These are phyloP conservation scores for fruit fly (Drosophila melanogaster) DNA, from an alignment of 1,140 invertebrate species.

Conservation along the genomic window DNA sequence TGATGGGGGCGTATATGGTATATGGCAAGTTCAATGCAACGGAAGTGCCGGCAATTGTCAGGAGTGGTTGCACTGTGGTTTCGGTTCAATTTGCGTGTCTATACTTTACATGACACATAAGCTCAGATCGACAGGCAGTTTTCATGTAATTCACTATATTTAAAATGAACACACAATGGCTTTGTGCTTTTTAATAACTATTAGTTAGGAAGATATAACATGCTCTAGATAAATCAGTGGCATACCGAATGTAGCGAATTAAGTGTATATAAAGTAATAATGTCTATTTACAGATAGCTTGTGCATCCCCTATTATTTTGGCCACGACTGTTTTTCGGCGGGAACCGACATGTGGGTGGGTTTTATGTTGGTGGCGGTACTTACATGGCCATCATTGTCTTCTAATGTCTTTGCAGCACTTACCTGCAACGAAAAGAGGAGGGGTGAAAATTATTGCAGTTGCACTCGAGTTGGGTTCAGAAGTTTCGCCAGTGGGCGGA, in stretches of 20 bases:
- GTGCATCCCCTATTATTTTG: conserved; percentile 1
- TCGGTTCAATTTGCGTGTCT: conserved; percentile 17
- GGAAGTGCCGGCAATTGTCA: conserved; percentile 74
- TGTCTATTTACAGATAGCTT: not conserved
- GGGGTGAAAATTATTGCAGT: conserved; percentile 47
- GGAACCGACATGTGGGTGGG: conserved; percentile 37
- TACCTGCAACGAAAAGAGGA: conserved; percentile 59
- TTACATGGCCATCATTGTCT: conserved; percentile 63
- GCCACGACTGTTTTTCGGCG: conserved; percentile 3
- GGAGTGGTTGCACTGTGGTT: conserved; percentile 60
- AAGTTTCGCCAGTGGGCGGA: conserved; percentile 44
- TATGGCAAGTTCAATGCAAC: conserved; percentile 72
- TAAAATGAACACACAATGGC: not conserved
- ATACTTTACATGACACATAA: conserved; percentile 22
- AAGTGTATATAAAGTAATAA: too few species aligned
- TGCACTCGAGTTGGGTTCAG: conserved; percentile 31
- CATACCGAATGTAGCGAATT: too few species aligned
- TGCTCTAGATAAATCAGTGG: too few species aligned
- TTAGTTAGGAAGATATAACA: too few species aligned
- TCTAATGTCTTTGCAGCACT: conserved; percentile 50
- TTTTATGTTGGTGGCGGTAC: conserved; percentile 46
- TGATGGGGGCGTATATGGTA: conserved; percentile 52
- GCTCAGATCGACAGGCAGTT: conserved; percentile 8
- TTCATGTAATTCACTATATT: not conserved
- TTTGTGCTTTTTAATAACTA: not conserved